Evolutionary conservation across 2,113 vertebrate species (phyloP).

Genomic region (Gymnarchus niloticus): DNA sequence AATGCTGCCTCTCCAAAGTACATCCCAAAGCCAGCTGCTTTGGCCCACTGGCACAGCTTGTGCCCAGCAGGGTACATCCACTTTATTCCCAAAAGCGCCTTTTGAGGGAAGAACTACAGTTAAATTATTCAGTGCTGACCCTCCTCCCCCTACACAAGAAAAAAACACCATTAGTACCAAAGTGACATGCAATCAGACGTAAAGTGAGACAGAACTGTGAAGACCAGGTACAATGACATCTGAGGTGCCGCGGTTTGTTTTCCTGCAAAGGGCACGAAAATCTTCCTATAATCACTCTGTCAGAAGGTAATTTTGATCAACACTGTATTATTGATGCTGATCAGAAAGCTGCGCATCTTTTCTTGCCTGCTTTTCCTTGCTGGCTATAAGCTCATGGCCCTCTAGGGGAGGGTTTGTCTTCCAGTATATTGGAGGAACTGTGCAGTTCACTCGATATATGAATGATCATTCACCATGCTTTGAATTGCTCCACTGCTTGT

Average conservation of each 20-base stretch:
- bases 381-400: conserved; percentile 35
- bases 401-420: conserved; percentile 13
- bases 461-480: conserved; percentile 7
- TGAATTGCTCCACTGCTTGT: conserved; percentile 19
- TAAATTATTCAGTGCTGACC: neutral
- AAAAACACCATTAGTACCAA: neutral
- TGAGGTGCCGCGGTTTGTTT: conserved; percentile 40
- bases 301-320: conserved; percentile 48
- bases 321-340: conserved; percentile 35
- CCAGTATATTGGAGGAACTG: neutral
- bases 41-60: neutral
- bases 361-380: conserved; percentile 40
- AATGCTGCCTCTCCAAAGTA: no score
- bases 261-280: conserved; percentile 52
- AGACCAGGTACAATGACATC: conserved; percentile 52
- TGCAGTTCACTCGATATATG: conserved; percentile 25
- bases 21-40: neutral
- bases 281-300: conserved; percentile 57
- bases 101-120: neutral
- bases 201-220: conserved; percentile 34
- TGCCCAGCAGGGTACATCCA: neutral
- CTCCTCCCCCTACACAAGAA: neutral
- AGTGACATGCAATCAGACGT: conserved; percentile 17
- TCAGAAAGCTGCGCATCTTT: conserved; percentile 38
- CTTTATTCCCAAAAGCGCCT: neutral